Percentiles rank a stretch among this genome's conserved stretches.
These are phyloP conservation scores for Loriculus beryllinus DNA, from an alignment of 2,797 vertebrate genomes.

Conservation along the genomic window DNA sequence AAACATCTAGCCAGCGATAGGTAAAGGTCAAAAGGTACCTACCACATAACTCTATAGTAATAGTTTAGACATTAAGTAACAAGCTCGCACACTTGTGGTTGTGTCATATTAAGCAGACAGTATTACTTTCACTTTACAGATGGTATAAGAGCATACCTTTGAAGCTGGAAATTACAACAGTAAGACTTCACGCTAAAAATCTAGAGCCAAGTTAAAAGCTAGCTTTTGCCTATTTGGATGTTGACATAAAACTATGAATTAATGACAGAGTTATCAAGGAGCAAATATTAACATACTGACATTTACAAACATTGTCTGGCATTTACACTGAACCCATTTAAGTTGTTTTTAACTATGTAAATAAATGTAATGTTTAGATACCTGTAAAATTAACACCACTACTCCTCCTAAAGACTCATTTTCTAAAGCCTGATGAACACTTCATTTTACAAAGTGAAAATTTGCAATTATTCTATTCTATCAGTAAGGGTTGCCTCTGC, in stretches of 20 bases:
- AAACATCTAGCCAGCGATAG: neutral
- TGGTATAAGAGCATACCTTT: neutral
- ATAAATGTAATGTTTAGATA: neutral
- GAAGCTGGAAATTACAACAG: neutral
- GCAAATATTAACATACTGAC: neutral
- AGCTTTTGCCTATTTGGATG: accelerated
- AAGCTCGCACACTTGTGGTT: neutral
- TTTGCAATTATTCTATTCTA: neutral
- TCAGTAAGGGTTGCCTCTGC: neutral
- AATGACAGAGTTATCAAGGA: neutral
- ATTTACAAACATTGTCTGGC: neutral
- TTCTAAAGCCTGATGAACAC: neutral
- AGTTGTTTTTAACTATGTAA: neutral
- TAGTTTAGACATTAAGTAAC: neutral
- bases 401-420: neutral
- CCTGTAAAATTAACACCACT: neutral
- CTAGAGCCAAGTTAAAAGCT: neutral
- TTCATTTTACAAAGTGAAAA: neutral
- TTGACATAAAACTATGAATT: neutral
- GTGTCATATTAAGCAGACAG: neutral
- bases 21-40: neutral
- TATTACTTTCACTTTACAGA: neutral
- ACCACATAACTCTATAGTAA: neutral
- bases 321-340: neutral
- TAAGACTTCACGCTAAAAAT: neutral